These are phyloP conservation scores for Phasia obesa DNA, from an alignment of 2,888 invertebrate genomes.

Conservation along the genomic window DNA sequence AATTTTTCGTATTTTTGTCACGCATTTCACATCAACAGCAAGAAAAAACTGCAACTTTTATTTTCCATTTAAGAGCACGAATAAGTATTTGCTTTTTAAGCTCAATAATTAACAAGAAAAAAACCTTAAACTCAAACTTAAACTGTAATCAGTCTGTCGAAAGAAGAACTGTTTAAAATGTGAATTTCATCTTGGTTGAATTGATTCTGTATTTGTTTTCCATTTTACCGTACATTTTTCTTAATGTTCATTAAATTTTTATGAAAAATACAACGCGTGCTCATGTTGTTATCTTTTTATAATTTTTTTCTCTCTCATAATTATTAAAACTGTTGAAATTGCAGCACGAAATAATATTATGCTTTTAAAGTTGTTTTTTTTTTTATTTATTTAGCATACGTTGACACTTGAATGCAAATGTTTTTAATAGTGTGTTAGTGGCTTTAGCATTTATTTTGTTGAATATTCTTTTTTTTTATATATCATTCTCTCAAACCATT, in stretches of 20 bases:
- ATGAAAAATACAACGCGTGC: background rate
- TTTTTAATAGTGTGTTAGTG: conserved; percentile 15
- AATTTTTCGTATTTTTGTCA: conserved; percentile 71
- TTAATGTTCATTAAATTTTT: conserved; percentile 26
- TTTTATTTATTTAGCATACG: conserved; percentile 16
- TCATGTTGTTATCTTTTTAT: conserved; percentile 13
- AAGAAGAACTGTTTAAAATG: conserved; percentile 21
- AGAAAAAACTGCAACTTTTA: conserved; percentile 11
- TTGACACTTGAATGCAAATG: conserved; percentile 30
- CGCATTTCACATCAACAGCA: conserved; percentile 51
- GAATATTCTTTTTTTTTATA: background rate
- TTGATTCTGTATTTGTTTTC: conserved; percentile 2
- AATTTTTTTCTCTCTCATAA: conserved; percentile 1
- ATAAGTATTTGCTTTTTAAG: background rate
- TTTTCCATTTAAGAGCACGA: conserved; percentile 28
- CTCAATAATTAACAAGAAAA: background rate
- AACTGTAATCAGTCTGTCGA: conserved; percentile 2
- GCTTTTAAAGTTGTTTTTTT: conserved; percentile 31
- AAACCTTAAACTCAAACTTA: background rate
- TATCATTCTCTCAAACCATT: no score
- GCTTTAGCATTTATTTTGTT: conserved; percentile 9
- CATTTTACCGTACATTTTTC: background rate
- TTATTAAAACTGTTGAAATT: conserved; percentile 9
- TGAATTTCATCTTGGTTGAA: conserved; percentile 28
- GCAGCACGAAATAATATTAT: no score